Conservation (phyloP, 2,113 vertebrate species). For the Phrynosoma platyrhinos region DNA sequence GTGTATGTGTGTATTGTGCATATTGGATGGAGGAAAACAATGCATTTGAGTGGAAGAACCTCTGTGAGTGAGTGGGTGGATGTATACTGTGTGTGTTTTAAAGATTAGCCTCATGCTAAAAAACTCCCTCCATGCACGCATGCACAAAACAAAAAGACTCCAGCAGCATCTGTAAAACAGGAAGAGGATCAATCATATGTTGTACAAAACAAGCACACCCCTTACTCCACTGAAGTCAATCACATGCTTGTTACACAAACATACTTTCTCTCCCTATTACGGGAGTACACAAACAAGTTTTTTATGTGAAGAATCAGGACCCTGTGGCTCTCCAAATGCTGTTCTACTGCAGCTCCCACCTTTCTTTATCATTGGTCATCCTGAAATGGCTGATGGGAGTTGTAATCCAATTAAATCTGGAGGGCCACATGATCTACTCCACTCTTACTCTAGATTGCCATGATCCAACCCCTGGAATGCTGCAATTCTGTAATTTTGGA, state of each 20-base stretch:
- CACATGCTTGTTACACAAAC: background rate
- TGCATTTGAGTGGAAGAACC: background rate
- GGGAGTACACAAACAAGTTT: background rate
- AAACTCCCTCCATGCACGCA: background rate
- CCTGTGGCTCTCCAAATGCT: no score
- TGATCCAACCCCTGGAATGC: background rate
- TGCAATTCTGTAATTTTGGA: background rate
- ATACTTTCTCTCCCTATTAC: no score
- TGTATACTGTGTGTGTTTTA: background rate
- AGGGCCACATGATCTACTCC: background rate
- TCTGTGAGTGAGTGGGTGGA: background rate
- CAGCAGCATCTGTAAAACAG: conserved; percentile 1
- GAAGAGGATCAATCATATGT: background rate
- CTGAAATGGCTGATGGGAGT: no score
- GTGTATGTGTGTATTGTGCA: background rate
- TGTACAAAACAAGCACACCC: background rate
- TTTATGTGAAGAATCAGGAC: background rate
- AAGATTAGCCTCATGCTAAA: conserved; percentile 6
- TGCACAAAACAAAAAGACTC: background rate
- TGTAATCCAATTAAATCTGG: no score
- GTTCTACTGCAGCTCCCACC: no score
- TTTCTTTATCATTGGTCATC: no score
- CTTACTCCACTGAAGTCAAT: background rate
- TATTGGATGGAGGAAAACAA: background rate
- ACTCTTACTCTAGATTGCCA: background rate